These are phyloP conservation scores for Stylophora pistillata DNA, from an alignment of 64 coral and sea anemone genomes.

Conservation along the genomic window DNA sequence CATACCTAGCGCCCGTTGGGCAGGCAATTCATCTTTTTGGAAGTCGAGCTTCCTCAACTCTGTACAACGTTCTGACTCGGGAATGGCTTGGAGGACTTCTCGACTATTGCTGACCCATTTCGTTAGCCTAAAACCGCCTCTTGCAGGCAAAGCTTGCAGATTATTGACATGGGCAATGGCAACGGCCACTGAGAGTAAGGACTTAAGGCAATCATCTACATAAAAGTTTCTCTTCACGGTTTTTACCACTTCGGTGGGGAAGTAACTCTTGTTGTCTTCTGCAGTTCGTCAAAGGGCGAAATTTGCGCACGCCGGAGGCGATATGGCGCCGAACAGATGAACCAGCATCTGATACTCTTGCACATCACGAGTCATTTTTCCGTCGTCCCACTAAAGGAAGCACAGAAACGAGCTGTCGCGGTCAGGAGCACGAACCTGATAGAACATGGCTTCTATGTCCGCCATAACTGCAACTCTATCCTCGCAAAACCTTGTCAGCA, in stretches of 20 bases:
- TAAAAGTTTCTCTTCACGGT: slow-evolving; percentile 55
- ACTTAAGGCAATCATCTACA: slow-evolving; percentile 61
- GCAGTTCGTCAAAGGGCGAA: slow-evolving; percentile 44
- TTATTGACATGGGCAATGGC: slow-evolving; percentile 35
- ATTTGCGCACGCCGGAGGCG: slow-evolving; percentile 61
- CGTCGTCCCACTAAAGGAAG: slow-evolving; percentile 51
- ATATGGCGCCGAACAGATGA: slow-evolving; percentile 48
- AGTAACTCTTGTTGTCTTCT: slow-evolving; percentile 30
- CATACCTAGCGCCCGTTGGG: slow-evolving; percentile 57
- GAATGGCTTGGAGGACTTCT: slow-evolving; percentile 43
- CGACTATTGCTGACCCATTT: slow-evolving; percentile 59
- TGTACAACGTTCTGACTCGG: slow-evolving; percentile 23
- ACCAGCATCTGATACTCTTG: slow-evolving; percentile 40
- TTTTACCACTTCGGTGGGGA: not conserved
- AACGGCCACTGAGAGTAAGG: not conserved
- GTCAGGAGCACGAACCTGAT: slow-evolving; percentile 36
- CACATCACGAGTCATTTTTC: slow-evolving; percentile 1
- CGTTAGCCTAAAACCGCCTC: slow-evolving; percentile 62
- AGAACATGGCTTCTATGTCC: slow-evolving; percentile 43
- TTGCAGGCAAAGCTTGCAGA: slow-evolving; percentile 21
- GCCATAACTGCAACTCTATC: slow-evolving; percentile 52
- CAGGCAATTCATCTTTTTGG: slow-evolving; percentile 37
- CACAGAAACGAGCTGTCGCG: slow-evolving; percentile 18
- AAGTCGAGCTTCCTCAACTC: slow-evolving; percentile 44
- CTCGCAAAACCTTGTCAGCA: slow-evolving; percentile 43